phyloP scores from a whole-genome alignment of 2,113 vertebrate species.

The Gasterosteus aculeatus region DNA sequence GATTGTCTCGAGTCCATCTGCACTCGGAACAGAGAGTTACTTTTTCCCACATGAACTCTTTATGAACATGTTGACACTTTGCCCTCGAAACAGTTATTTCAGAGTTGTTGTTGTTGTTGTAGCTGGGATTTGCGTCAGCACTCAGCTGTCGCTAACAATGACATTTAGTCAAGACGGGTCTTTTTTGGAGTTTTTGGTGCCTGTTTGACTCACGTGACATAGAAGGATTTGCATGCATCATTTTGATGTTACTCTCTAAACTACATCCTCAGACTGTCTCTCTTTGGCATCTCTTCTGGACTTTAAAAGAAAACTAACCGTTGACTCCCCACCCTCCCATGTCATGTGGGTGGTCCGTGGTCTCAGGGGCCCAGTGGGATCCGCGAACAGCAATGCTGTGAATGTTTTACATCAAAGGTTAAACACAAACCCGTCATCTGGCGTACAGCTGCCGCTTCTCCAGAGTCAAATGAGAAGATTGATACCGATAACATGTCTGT shows the following conservation, averaged over 20 bases:
- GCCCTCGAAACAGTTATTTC: not conserved
- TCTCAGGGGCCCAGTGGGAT: constrained; percentile 34
- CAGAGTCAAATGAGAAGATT: not conserved
- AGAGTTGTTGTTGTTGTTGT: constrained; percentile 9
- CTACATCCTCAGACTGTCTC: not conserved
- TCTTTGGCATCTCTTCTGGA: not conserved
- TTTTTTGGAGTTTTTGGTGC: constrained; percentile 4
- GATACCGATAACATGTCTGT: not conserved
- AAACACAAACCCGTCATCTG: not conserved
- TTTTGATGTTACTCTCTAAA: constrained; percentile 3
- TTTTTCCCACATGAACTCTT: not conserved
- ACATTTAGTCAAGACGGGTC: not conserved
- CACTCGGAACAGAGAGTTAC: not conserved
- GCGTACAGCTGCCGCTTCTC: not conserved
- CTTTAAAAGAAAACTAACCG: not conserved
- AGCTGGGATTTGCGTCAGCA: not conserved
- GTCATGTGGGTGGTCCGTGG: constrained; percentile 20
- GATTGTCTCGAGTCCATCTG: constrained; percentile 1
- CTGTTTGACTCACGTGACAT: not conserved
- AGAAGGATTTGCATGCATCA: not conserved
- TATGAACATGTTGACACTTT: constrained; percentile 6
- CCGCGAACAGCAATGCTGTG: constrained; percentile 3
- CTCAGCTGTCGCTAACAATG: constrained; percentile 23
- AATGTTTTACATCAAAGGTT: not conserved
- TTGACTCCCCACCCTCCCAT: not conserved